phyloP scores from a whole-genome alignment of 2,888 invertebrate species.

The Drosophila subsilvestris region DNA sequence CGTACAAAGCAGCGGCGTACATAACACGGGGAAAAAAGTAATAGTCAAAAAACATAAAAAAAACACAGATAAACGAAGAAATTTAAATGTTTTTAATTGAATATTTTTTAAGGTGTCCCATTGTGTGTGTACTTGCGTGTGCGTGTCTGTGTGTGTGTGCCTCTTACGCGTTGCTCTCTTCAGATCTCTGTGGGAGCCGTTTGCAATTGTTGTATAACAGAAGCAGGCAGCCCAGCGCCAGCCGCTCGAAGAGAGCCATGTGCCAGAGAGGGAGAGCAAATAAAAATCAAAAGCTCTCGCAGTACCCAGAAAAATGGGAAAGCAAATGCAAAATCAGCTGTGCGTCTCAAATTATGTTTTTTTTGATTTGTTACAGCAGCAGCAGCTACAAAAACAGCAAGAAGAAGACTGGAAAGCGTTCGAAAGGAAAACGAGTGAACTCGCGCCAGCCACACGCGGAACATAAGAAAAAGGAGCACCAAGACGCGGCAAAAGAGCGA shows the following conservation, averaged over 20 bases:
- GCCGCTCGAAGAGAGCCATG: constrained; percentile 42
- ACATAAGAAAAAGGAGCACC: not conserved
- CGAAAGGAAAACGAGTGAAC: not conserved
- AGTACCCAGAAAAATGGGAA: constrained; percentile 8
- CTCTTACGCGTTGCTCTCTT: constrained; percentile 26
- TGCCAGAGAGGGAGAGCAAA: constrained; percentile 22
- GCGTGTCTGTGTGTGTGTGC: constrained; percentile 9
- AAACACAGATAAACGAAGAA: constrained; percentile 39
- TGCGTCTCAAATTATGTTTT: constrained; percentile 11
- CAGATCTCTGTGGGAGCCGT: not conserved
- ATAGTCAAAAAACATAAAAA: constrained; percentile 28
- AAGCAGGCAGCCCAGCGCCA: constrained; percentile 25
- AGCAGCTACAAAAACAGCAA: not conserved
- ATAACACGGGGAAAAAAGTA: constrained; percentile 15
- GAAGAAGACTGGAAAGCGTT: not conserved
- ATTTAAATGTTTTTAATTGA: constrained; percentile 66
- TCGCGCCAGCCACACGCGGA: not conserved
- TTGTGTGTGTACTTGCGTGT: constrained; percentile 19
- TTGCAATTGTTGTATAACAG: constrained; percentile 69
- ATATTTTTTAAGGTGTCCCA: constrained; percentile 50
- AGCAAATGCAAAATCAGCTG: constrained; percentile 17
- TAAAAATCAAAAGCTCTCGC: constrained; percentile 43
- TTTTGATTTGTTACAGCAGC: not conserved
- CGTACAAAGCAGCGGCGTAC: constrained; percentile 52
- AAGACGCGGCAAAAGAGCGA: constrained; percentile 2